Conservation (phyloP, 2,888 invertebrate species). For the Augiades crinisus region DNA sequence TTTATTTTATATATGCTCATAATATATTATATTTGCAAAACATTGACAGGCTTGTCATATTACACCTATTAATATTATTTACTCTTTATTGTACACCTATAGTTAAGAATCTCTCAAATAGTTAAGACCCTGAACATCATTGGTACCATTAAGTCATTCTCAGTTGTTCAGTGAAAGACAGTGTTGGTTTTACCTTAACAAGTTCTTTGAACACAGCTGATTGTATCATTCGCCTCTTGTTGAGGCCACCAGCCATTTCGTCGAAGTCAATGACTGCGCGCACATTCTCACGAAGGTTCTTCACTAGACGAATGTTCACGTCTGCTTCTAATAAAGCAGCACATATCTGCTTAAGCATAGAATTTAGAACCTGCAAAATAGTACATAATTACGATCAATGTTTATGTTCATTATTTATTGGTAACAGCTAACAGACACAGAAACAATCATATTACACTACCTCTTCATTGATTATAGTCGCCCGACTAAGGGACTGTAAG, state of each 20-base stretch:
- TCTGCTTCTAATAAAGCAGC: constrained; percentile 98
- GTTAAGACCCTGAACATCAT: too few species aligned
- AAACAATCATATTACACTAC: constrained; percentile 64
- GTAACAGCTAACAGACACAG: background rate
- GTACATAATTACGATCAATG: background rate
- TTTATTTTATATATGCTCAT: too few species aligned
- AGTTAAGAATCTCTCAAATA: too few species aligned
- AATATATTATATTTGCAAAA: too few species aligned
- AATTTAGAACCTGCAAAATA: constrained; percentile 92
- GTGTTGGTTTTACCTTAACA: constrained; percentile 87
- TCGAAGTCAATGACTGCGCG: constrained; percentile 98
- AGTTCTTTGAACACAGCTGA: constrained; percentile 99
- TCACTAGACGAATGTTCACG: constrained; percentile 97
- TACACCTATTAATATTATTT: too few species aligned
- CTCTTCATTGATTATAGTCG: constrained; percentile 99
- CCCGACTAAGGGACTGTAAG: constrained; percentile 97
- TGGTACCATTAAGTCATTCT: too few species aligned
- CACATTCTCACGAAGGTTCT: constrained; percentile 98
- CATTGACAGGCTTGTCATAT: too few species aligned
- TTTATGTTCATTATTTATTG: background rate
- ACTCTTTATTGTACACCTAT: too few species aligned
- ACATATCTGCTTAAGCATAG: constrained; percentile 99
- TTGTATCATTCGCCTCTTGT: constrained; percentile 99
- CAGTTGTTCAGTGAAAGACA: background rate
- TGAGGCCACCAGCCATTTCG: constrained; percentile 99